Evolutionary conservation across 2,888 invertebrate species (phyloP).

Genomic region (Brachypterus glaber): DNA sequence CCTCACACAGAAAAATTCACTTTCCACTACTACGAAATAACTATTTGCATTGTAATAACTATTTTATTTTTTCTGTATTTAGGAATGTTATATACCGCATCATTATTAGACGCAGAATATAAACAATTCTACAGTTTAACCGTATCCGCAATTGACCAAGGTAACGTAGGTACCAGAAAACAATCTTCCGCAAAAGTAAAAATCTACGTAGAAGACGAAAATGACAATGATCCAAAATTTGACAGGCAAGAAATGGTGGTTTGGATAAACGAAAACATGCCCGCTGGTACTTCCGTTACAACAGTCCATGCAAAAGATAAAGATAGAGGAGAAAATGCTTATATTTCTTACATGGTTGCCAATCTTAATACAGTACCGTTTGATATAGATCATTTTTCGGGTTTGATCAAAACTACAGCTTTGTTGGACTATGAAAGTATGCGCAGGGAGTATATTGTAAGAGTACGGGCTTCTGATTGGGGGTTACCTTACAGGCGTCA

Average conservation of each 20-base stretch:
- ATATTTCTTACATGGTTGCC: slow-evolving; percentile 88
- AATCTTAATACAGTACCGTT: slow-evolving; percentile 89
- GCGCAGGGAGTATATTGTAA: slow-evolving; percentile 70
- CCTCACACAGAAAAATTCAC: too few relatives aligned
- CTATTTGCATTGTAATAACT: too few relatives aligned
- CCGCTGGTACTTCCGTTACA: slow-evolving; percentile 74
- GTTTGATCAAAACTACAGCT: slow-evolving; percentile 74
- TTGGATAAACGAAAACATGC: slow-evolving; percentile 76
- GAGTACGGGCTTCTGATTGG: slow-evolving; percentile 91
- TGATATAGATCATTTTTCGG: slow-evolving; percentile 89
- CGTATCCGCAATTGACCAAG: slow-evolving; percentile 82
- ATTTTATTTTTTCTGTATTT: too few relatives aligned
- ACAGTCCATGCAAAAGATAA: slow-evolving; percentile 78
- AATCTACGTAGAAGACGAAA: slow-evolving; percentile 80
- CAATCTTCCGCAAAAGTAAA: slow-evolving; percentile 87
- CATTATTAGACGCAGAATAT: slow-evolving; percentile 72
- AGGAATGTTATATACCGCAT: slow-evolving; percentile 80
- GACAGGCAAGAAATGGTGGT: slow-evolving; percentile 61
- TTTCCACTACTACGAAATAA: too few relatives aligned
- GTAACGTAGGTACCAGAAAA: slow-evolving; percentile 70
- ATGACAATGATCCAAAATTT: slow-evolving; percentile 90
- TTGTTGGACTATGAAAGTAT: slow-evolving; percentile 86
- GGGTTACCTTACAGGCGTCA: slow-evolving; percentile 85
- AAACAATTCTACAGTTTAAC: slow-evolving; percentile 78
- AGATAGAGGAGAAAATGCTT: slow-evolving; percentile 90